Base-by-base conservation (phyloP, 1,140 invertebrate genomes). In the Ostrea edulis region DNA sequence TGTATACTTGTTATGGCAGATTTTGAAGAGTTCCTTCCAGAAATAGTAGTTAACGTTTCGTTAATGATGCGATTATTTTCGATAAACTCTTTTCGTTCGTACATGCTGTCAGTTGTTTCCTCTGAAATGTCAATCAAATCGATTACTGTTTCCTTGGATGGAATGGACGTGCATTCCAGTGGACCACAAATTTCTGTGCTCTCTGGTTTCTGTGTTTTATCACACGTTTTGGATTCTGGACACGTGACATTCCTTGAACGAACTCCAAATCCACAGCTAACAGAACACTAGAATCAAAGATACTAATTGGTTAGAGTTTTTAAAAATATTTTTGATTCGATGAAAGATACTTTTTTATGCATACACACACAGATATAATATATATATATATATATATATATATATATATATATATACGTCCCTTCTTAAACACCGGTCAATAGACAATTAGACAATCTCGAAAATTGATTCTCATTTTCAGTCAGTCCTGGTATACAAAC, bases 231-330 rank as follows among this genome's bases (percentile, higher is more conserved):
- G 17, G 88, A 87, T 0, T 89, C 88, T 7, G 89, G 71, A 88
- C 93, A 94, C 11, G 62, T 88, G 9, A 94, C 93, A 58, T 94
- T 92, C 58, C 94, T 91, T 51, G 88, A 90, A 89, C 94, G 92
- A 17, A 92, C 85, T 11, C 94, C 94, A 53, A 92, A 93, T 52
- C 92, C 91, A 88, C 93, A 94, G 0, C 85, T 88, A 68, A 91
- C 86, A 11, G 93, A 92, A 86, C 94, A 95, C 93, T 95, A 89
- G 0, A 92, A 93, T 62, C 82, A 53, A 52, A 87, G 89, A 86
- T 12, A 84, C 17, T 55, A 44, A 35, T 29, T 25, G 12, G 2
- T 29, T 71, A 22, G 17, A 20, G 9, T 20, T 52, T 87, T 54
- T 17, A n/a, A n/a, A n/a, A n/a, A n/a, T n/a, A n/a, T n/a, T n/a